These are phyloP conservation scores for Chascanopsetta lugubris DNA, from an alignment of 2,113 vertebrate genomes.

Conservation along the genomic window DNA sequence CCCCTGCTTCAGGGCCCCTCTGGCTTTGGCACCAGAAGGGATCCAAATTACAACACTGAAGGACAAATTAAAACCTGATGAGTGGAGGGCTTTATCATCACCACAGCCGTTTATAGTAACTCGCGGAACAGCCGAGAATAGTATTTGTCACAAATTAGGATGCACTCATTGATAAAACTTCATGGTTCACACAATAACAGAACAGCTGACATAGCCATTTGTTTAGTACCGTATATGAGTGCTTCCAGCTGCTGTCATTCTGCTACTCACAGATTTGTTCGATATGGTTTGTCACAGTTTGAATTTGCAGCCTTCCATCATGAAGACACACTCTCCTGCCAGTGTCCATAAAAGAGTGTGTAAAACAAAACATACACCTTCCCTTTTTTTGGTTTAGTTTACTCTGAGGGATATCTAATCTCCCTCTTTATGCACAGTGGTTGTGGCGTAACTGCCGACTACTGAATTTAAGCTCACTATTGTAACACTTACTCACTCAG, in stretches of 20 bases:
- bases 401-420: background rate
- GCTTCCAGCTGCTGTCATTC: conserved; percentile 44
- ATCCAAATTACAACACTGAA: conserved; percentile 22
- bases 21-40: conserved; percentile 5
- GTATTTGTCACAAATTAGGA: background rate
- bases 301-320: conserved; percentile 67
- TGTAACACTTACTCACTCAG: conserved; percentile 36
- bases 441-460: conserved; percentile 18
- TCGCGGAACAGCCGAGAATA: conserved; percentile 3
- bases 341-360: conserved; percentile 15
- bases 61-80: conserved; percentile 31
- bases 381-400: background rate
- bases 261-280: conserved; percentile 39
- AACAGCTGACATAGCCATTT: conserved; percentile 14
- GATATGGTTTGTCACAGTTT: conserved; percentile 48
- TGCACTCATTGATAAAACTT: background rate
- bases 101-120: background rate
- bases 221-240: background rate
- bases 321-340: conserved; percentile 6
- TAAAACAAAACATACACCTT: background rate
- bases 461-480: conserved; percentile 47
- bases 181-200: conserved; percentile 10
- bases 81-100: conserved; percentile 10
- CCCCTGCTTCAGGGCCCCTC: conserved; percentile 10
- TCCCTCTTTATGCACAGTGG: conserved; percentile 7